These are phyloP conservation scores for Ammospiza caudacuta DNA, from an alignment of 2,113 vertebrate species.

Conservation along the genomic window DNA sequence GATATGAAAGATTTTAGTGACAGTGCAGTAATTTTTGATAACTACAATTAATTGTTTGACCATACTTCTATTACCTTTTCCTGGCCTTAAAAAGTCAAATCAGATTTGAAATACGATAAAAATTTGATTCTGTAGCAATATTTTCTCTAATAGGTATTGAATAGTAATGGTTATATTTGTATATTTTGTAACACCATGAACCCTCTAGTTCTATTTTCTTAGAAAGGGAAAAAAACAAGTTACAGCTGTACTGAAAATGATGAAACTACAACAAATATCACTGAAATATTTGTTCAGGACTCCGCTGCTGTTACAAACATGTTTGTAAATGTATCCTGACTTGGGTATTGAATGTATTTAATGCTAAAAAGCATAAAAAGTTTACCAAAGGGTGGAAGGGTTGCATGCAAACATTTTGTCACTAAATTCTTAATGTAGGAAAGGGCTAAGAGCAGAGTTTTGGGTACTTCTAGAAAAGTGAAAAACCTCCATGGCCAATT, in stretches of 20 bases:
- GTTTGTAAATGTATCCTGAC: neutral
- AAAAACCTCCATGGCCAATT: neutral
- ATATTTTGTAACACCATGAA: neutral
- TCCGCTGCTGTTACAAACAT: neutral
- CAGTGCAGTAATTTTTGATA: neutral
- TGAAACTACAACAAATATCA: neutral
- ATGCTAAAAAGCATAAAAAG: neutral
- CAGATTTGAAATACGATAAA: neutral
- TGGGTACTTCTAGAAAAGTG: neutral
- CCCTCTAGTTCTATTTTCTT: neutral
- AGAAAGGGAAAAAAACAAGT: neutral
- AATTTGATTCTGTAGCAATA: neutral
- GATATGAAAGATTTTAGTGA: neutral
- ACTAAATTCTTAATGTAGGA: neutral
- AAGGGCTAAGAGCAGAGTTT: neutral
- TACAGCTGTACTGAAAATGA: neutral
- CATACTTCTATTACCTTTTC: neutral
- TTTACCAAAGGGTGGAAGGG: neutral
- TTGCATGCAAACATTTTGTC: fast-evolving
- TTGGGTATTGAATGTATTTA: neutral
- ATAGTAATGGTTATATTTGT: neutral
- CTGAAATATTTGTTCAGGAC: neutral
- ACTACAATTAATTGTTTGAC: neutral
- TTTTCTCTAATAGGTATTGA: neutral
- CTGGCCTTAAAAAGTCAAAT: neutral